Evolutionary conservation across 2,113 vertebrate genomes (phyloP).

Genomic region (Ibidorhyncha struthersii): DNA sequence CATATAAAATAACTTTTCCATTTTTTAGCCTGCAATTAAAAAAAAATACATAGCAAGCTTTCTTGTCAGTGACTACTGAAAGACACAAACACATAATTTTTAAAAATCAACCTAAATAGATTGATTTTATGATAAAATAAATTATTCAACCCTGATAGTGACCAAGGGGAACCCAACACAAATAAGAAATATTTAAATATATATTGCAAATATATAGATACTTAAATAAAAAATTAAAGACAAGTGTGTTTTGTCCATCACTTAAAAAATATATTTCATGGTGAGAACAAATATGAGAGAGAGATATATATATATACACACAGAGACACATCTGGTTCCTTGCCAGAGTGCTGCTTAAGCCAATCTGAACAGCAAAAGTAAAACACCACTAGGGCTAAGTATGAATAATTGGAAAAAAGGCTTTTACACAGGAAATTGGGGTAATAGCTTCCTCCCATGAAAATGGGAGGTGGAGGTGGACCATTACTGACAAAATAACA

Average conservation of each 20-base stretch:
- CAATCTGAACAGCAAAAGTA: not conserved
- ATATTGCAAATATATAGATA: not conserved
- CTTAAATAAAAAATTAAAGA: not conserved
- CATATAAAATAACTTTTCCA: not conserved
- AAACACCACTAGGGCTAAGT: not conserved
- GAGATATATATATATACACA: rapidly evolving
- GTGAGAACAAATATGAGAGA: not conserved
- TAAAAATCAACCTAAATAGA: not conserved
- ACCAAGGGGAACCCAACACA: not conserved
- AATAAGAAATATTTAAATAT: not conserved
- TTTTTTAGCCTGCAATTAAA: not conserved
- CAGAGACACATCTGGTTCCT: not conserved
- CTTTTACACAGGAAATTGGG: not conserved
- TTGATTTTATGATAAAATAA: not conserved
- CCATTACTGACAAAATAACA: not conserved
- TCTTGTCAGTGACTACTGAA: not conserved
- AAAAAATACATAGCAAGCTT: not conserved
- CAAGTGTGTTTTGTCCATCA: not conserved
- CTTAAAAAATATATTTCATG: not conserved
- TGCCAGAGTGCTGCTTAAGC: not conserved
- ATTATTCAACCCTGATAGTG: not conserved
- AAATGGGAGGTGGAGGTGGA: not conserved
- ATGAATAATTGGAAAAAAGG: not conserved
- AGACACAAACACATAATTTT: not conserved
- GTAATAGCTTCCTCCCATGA: not conserved